Conservation (phyloP, 2,113 vertebrate species). For the Centrocercus urophasianus region DNA sequence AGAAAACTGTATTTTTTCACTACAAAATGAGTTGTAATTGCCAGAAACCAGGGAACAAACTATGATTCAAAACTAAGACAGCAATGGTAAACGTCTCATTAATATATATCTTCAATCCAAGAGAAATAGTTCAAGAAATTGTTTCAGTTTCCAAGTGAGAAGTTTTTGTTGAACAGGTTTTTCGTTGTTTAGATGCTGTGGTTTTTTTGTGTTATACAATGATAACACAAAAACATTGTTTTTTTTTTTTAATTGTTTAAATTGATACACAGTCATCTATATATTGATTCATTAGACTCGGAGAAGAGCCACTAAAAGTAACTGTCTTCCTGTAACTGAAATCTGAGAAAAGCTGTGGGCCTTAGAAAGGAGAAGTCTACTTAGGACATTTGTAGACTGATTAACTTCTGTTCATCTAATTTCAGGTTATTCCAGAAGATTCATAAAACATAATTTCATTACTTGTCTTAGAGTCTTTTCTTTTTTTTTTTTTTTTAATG, state of each 20-base stretch:
- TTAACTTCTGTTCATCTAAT: not conserved
- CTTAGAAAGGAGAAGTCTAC: not conserved
- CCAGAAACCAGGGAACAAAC: conserved; percentile 76
- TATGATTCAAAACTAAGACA: conserved; percentile 79
- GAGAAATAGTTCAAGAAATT: conserved; percentile 52
- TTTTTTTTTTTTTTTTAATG: not conserved
- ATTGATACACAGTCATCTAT: not conserved
- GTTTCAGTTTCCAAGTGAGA: not conserved
- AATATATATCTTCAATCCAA: conserved; percentile 71
- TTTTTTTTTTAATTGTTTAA: not conserved
- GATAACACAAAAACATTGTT: not conserved
- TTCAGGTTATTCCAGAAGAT: conserved; percentile 26
- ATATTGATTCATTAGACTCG: not conserved
- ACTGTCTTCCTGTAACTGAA: not conserved
- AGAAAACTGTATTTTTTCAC: conserved; percentile 64
- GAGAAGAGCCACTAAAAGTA: not conserved
- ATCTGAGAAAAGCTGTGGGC: not conserved
- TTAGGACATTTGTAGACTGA: not conserved
- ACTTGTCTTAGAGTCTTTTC: not conserved
- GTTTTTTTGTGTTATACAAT: not conserved
- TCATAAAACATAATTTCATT: conserved; percentile 31
- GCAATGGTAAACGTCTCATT: conserved; percentile 70
- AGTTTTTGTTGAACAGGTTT: not conserved
- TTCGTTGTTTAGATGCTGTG: not conserved
- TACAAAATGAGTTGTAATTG: conserved; percentile 76